phyloP scores from a whole-genome alignment of 2,888 invertebrate species.

The Heliconius ethilla region DNA sequence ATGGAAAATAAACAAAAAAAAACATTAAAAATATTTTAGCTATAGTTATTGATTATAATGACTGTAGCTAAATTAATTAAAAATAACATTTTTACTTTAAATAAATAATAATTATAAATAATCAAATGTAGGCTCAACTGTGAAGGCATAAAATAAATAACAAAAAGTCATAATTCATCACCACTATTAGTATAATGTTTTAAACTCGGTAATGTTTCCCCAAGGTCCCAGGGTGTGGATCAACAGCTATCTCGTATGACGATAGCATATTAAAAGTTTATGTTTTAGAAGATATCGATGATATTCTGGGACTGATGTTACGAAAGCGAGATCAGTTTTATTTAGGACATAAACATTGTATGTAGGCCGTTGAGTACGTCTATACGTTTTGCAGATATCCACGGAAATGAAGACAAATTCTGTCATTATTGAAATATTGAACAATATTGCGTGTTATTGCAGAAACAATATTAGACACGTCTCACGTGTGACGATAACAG shows the following conservation, averaged over 20 bases:
- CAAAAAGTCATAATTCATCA: neutral
- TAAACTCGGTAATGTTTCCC: neutral
- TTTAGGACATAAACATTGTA: conserved; percentile 68
- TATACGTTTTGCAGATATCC: conserved; percentile 38
- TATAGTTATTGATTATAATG: neutral
- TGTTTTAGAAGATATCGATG: conserved; percentile 41
- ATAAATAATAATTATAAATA: neutral
- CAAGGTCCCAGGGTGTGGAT: conserved; percentile 21
- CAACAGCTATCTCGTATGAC: conserved; percentile 16
- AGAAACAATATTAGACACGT: neutral
- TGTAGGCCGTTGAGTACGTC: conserved; percentile 54
- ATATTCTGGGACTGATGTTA: conserved; percentile 44
- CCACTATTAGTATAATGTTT: neutral
- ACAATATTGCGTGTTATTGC: neutral
- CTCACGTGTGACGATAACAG: neutral
- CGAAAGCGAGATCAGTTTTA: conserved; percentile 59
- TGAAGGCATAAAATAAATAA: neutral
- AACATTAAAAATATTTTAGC: neutral
- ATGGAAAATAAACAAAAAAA: neutral
- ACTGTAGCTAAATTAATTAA: too few relatives aligned
- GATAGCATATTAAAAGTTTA: conserved; percentile 34
- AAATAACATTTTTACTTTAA: neutral
- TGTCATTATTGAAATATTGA: neutral
- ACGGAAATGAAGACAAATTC: conserved; percentile 11
- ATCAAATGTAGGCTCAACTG: neutral